Percentiles rank a stretch among this genome's conserved stretches.
phyloP scores from a whole-genome alignment of 1,140 invertebrate species.

The Wasmannia auropunctata region DNA sequence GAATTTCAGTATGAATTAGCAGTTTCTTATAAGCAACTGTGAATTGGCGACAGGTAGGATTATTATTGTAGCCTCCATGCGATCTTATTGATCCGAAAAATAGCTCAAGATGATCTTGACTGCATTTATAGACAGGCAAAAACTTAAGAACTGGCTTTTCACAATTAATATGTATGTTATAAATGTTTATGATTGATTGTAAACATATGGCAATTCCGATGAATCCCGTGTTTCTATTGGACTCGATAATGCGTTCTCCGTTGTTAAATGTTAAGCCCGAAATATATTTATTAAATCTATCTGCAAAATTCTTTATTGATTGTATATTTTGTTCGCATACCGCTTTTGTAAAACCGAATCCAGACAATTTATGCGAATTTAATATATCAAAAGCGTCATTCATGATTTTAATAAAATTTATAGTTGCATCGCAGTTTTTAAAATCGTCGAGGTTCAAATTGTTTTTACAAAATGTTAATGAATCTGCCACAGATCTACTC shows the following conservation, averaged over 20 bases:
- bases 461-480: neutral
- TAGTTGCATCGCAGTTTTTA: neutral
- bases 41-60: neutral
- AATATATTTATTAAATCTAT: constrained; percentile 2
- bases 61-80: neutral
- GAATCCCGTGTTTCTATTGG: neutral
- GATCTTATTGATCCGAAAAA: neutral
- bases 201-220: neutral
- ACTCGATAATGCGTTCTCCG: neutral
- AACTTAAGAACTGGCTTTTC: neutral
- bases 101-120: neutral
- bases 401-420: neutral
- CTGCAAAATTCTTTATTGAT: neutral
- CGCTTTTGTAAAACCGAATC: neutral
- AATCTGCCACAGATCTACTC: constrained; percentile 6
- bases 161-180: neutral
- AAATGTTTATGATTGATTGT: constrained; percentile 4
- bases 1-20: neutral
- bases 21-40: neutral
- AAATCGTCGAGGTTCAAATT: neutral
- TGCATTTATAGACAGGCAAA: neutral
- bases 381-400: neutral
- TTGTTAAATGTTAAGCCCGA: neutral
- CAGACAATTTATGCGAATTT: constrained; percentile 18
- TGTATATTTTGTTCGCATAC: neutral